Base-by-base conservation (phyloP, 2,113 vertebrate genomes). In the Nymphicus hollandicus region DNA sequence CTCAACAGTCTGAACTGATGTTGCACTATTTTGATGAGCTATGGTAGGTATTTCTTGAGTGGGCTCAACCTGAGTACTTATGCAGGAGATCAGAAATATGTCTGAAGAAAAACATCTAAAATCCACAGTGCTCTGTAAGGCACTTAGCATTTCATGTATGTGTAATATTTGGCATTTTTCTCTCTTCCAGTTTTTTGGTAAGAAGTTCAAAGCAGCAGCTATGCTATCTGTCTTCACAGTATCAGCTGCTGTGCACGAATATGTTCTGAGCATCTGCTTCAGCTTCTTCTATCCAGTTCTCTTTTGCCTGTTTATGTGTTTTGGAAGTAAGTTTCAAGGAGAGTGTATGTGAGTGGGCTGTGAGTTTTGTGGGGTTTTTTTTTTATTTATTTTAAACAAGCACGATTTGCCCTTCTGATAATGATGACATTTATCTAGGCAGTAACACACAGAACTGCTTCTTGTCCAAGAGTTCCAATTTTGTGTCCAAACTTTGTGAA, bases 221-320 rank as follows among this genome's bases (percentile, higher is more conserved):
- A 99, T 99, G 99, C 77, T 99, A 6, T 98, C 98, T 10, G 99
- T 99, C 65, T 99, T 99, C 64, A 98, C 98, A 0, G 91, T 99
- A 17, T 99, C 99, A 20, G 99, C 99, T 7, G 96, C 98, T 16
- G 99, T 99, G 53, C 99, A 99, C 0, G 99, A 99, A 28, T 99
- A 99, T 10, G 98, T 98, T 88, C 92, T 99, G 53, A 98, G 98
- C n/a, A 72, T 99, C 94, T 98, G 98, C 97, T 98, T 99, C 13
- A 99, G 98, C 53, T 99, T 98, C 96, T 99, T 99, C 97, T 99
- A 99, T 68, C 99, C 99, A 1, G 99, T 99, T 60, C 98, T 99
- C 92, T 99, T 99, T 50, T 99, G 97, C 94, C 97, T 99, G 95
- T 99, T 99, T 66, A 98, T 99, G 96, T 99, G 99, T 95, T 99